Evolutionary conservation across 2,113 vertebrate genomes (phyloP).

Genomic region (Neoarius graeffei): DNA sequence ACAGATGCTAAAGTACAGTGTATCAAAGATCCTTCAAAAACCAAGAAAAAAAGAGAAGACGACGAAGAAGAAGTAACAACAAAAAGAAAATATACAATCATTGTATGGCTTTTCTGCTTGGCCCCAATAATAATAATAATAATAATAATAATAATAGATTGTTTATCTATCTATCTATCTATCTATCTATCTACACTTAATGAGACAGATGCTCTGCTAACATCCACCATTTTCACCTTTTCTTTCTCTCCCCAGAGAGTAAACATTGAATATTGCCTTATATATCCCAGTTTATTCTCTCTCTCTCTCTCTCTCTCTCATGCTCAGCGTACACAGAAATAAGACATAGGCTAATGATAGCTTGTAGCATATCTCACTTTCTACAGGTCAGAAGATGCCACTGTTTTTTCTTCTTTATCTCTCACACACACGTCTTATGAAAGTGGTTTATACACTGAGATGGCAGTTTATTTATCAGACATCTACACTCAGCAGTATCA

Average conservation of each 20-base stretch:
- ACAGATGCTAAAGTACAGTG: no score
- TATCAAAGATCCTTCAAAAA: no score
- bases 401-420: neutral
- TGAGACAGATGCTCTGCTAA: neutral
- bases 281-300: neutral
- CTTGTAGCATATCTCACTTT: neutral
- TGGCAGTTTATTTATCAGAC: neutral
- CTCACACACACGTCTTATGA: neutral
- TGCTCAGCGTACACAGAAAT: neutral
- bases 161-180: conserved; percentile 19
- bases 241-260: neutral
- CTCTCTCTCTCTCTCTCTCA: neutral
- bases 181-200: neutral
- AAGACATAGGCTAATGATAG: neutral
- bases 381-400: neutral
- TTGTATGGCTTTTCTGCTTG: no score
- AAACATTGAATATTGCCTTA: neutral
- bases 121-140: no score
- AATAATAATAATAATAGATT: neutral
- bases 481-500: neutral
- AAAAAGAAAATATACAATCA: no score
- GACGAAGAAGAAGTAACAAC: no score
- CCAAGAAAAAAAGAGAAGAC: no score
- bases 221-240: neutral
- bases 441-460: neutral